Conservation (phyloP, 2,113 vertebrate species). For the Crocuta crocuta region DNA sequence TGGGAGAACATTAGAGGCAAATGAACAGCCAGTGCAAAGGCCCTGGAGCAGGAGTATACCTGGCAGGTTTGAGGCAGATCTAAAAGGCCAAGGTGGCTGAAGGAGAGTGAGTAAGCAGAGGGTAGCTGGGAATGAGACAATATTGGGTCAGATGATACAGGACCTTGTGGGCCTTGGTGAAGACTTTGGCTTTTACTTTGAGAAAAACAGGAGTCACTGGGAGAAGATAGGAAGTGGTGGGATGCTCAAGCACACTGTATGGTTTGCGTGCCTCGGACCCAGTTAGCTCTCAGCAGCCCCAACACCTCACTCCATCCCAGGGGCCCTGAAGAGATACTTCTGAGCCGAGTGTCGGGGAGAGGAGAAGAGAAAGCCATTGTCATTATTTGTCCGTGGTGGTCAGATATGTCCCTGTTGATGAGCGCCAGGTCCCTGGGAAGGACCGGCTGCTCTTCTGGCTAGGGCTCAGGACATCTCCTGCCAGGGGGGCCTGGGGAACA, state of each 20-base stretch:
- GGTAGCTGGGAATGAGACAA: not conserved
- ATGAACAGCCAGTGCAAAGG: not conserved
- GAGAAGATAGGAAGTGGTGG: not conserved
- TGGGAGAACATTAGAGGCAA: not conserved
- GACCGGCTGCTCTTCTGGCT: not conserved
- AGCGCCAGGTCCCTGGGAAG: not conserved
- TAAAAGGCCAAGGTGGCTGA: not conserved
- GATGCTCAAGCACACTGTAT: fast-evolving
- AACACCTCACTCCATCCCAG: not conserved
- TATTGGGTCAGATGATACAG: not conserved
- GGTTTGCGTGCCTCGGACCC: not conserved
- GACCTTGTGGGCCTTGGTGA: fast-evolving
- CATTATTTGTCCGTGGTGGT: not conserved
- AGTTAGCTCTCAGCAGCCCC: not conserved
- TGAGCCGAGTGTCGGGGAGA: not conserved
- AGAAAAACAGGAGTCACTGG: not conserved
- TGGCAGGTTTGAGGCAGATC: not conserved
- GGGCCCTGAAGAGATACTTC: not conserved
- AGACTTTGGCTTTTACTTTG: not conserved
- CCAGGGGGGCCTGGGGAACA: not conserved
- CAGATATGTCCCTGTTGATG: not conserved
- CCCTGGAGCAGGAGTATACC: not conserved
- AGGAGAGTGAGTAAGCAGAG: not conserved
- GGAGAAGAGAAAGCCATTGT: not conserved
- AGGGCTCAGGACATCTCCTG: not conserved